These are phyloP conservation scores for Magallana gigas DNA, from an alignment of 1,140 invertebrate genomes.

Conservation along the genomic window DNA sequence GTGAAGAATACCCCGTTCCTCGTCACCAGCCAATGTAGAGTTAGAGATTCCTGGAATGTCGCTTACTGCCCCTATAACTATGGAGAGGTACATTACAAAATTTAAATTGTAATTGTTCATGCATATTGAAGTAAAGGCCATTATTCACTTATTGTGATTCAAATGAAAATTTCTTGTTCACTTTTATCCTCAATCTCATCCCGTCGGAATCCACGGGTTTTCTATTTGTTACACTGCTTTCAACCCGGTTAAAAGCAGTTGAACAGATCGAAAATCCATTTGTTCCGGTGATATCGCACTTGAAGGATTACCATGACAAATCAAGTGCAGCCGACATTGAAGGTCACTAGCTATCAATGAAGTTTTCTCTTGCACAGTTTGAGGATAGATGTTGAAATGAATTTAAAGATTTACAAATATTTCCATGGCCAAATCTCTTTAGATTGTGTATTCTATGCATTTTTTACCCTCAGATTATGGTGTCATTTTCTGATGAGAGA, in stretches of 20 bases:
- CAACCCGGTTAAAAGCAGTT: no score
- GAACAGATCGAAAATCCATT: no score
- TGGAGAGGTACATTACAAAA: not conserved
- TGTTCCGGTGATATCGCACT: no score
- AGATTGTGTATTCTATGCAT: not conserved
- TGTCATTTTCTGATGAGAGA: not conserved
- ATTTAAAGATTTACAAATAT: not conserved
- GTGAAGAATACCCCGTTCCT: slow-evolving; percentile 25
- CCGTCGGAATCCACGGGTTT: no score
- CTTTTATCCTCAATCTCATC: no score
- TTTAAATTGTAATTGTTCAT: no score
- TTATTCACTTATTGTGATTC: no score
- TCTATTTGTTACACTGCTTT: no score
- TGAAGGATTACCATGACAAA: not conserved
- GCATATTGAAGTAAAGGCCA: not conserved
- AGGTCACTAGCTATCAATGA: not conserved
- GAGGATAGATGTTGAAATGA: not conserved
- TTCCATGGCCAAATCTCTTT: not conserved
- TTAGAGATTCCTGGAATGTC: slow-evolving; percentile 9
- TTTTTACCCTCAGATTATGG: not conserved
- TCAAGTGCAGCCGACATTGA: not conserved
- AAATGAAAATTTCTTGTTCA: no score
- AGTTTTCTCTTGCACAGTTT: not conserved
- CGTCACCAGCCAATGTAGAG: not conserved
- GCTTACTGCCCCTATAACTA: slow-evolving; percentile 11